These are phyloP conservation scores for Catharus bicknelli DNA, from an alignment of 2,113 vertebrate species.

Conservation along the genomic window DNA sequence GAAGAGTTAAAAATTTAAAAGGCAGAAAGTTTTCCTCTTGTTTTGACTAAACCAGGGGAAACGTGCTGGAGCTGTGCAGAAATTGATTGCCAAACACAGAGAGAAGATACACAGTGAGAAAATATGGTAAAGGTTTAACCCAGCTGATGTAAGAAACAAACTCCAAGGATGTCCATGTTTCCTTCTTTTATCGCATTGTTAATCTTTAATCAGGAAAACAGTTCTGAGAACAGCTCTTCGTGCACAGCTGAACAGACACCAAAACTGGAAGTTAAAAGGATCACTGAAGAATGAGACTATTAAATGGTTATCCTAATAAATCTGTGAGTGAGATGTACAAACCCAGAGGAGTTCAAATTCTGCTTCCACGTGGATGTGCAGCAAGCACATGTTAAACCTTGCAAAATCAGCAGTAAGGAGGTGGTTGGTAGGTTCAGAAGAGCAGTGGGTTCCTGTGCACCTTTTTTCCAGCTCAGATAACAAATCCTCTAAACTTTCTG, in stretches of 20 bases:
- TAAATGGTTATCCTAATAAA: constrained; percentile 43
- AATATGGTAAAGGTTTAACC: constrained; percentile 42
- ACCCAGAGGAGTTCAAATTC: constrained; percentile 53
- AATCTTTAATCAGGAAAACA: constrained; percentile 53
- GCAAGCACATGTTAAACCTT: constrained; percentile 4
- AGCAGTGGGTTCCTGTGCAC: neutral
- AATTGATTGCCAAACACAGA: constrained; percentile 35
- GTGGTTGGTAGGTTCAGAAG: neutral
- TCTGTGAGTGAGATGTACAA: constrained; percentile 1
- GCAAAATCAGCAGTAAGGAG: constrained; percentile 38
- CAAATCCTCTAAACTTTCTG: neutral
- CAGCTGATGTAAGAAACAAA: constrained; percentile 41
- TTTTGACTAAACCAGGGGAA: constrained; percentile 32
- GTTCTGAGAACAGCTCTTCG: constrained; percentile 26
- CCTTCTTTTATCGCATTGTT: neutral
- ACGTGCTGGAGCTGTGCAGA: constrained; percentile 29
- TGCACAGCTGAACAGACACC: constrained; percentile 1
- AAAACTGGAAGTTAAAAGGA: constrained; percentile 22
- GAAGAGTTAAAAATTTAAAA: constrained; percentile 31
- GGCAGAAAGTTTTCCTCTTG: constrained; percentile 54
- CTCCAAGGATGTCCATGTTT: constrained; percentile 49
- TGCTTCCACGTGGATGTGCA: constrained; percentile 60
- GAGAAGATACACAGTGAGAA: constrained; percentile 49
- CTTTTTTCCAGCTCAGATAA: neutral
- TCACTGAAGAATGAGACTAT: neutral